Evolutionary conservation across 2,113 vertebrate genomes (phyloP).

Genomic region (Opisthocomus hoazin): DNA sequence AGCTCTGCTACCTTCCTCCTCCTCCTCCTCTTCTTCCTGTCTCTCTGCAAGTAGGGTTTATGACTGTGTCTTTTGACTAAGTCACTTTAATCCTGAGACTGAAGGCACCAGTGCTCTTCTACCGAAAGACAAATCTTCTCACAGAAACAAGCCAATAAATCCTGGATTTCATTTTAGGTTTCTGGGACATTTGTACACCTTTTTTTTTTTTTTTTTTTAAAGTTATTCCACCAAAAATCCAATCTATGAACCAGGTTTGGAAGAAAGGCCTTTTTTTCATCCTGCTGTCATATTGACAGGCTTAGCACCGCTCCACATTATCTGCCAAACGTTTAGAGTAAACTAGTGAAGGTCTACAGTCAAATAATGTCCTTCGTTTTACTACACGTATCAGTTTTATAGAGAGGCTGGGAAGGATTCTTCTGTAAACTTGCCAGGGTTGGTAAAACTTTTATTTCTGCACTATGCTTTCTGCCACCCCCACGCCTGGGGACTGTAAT

Average conservation of each 20-base stretch:
- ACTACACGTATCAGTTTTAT: background rate
- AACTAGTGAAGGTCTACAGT: background rate
- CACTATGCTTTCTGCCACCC: background rate
- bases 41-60: background rate
- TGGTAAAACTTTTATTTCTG: background rate
- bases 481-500: background rate
- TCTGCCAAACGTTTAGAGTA: background rate
- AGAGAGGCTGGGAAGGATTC: background rate
- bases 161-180: background rate
- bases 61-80: background rate
- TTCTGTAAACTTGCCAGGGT: background rate
- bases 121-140: background rate
- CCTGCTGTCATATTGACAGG: background rate
- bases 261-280: background rate
- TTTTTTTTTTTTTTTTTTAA: background rate
- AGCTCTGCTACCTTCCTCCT: background rate
- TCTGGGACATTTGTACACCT: background rate
- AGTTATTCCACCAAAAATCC: background rate
- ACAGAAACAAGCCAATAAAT: background rate
- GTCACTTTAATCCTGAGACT: background rate
- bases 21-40: background rate
- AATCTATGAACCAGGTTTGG: background rate
- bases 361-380: background rate
- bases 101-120: background rate
- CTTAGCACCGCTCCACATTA: background rate